Evolutionary conservation across 2,797 vertebrate species (phyloP), one percentile per base, ranked within the genome.

Genomic region (Ciconia nigra): DNA sequence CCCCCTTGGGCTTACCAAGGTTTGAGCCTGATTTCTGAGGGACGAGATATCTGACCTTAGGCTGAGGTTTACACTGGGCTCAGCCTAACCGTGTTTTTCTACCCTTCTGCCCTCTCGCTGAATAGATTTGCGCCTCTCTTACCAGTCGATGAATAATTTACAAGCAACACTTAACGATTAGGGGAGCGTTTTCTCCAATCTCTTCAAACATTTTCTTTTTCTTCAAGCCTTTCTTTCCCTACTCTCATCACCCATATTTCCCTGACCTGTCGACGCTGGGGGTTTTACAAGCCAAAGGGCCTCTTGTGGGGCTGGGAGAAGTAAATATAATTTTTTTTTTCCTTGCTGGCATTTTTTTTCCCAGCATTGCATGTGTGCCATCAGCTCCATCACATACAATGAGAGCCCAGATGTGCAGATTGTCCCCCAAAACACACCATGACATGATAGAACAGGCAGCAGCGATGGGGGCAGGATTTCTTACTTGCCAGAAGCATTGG

Each of bases 121-220:
- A 74, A 81, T 71, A 88, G 95, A 83, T 93, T 83, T 81, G 93
- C 49, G 73, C 91, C 90, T 95, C 79, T 92, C 91, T 79, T 61
- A 76, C 80, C 66, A 74, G 92, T 15, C 52, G 18, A 97, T 98
- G 96, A 98, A 98, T 98, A 98, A 98, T 97, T 98, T 95, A 98
- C 97, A 52, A 93, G 81, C 85, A 77, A 93, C 96, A 95, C 97
- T 97, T 97, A 97, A 97, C 93, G 96, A 98, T 97, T 97, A 90
- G 95, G 90, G 35, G 79, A 74, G 91, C 67, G 58, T 97, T 98
- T 97, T 91, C 71, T 90, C 89, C 89, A 89, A 49, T 81, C 90
- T 96, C 71, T 28, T 76, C 73, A 73, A 62, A 47, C 85, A 82
- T 96, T 96, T 91, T 83, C 77, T 94, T 39, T 96, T 77, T 80